Conservation (phyloP, 2,888 invertebrate genomes). For the Chymomyza caudatula region DNA sequence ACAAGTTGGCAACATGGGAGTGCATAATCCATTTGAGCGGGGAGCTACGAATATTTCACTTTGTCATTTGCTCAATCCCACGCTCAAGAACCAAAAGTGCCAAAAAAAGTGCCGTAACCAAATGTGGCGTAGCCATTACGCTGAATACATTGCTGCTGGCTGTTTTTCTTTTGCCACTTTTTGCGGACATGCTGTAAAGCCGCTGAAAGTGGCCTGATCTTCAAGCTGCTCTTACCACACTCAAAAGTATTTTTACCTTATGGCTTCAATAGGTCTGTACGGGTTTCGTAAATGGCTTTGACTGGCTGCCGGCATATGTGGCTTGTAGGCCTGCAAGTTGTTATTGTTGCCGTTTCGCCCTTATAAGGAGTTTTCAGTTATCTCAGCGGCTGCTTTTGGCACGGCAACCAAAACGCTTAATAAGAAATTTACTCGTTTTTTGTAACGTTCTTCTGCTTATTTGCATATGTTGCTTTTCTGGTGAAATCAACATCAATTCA, state of each 20-base stretch:
- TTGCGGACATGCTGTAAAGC: background rate
- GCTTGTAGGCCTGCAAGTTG: background rate
- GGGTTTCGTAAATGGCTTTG: background rate
- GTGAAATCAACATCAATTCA: background rate
- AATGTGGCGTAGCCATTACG: background rate
- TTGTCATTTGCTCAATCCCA: background rate
- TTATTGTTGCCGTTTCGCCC: background rate
- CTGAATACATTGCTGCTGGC: too few relatives aligned
- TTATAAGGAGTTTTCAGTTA: background rate
- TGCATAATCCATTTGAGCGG: constrained; percentile 2
- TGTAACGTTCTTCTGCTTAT: background rate
- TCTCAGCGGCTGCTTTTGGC: too few relatives aligned
- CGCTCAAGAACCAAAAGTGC: background rate
- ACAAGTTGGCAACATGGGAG: background rate
- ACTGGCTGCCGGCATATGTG: background rate
- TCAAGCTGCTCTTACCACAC: background rate
- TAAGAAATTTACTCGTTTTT: background rate
- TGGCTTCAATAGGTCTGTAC: background rate
- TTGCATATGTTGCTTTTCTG: background rate
- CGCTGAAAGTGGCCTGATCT: background rate
- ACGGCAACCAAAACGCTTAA: background rate
- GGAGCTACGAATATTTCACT: background rate
- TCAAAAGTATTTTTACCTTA: background rate
- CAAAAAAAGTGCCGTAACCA: background rate
- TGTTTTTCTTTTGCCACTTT: background rate